Base-by-base conservation (phyloP, 2,113 vertebrate species). In the Brevimyrus niger region DNA sequence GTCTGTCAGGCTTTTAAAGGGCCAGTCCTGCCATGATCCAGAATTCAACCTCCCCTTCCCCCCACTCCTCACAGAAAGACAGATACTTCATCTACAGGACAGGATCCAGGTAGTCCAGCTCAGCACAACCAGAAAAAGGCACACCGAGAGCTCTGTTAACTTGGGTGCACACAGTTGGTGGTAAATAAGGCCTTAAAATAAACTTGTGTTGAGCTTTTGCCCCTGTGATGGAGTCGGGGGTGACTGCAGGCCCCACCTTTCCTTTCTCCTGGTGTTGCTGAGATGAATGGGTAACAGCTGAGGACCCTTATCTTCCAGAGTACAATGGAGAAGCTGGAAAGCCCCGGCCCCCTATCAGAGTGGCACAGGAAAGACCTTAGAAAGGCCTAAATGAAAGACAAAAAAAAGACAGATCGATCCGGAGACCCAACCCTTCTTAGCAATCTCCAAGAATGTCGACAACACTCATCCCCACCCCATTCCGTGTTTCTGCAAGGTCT, bases 321-420 rank as follows among this genome's bases (percentile, higher is more conserved):
- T 53, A 87, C 42, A 80, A 80, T 69, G 19, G 27, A 85, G 35
- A 23, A 2, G 8, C 19, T 8, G 17, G 7, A 42, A 83, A 46
- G 61, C 23, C 15, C 17, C 61, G 42, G 44, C n/a, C 27, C 89
- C 80, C 17, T 50, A 84, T 90, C 55, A 27, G 73, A 88, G 73
- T 21, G 17, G 46, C 69, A 48, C 87, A 90, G 89, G 76, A 88
- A 65, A 88, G 87, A 90, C 87, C 89, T 88, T 90, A n/a, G 65
- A 5, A 44, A 76, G 23, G 61, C 15, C 17, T 9, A 65, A 86
- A 73, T 89, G 27, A n/a, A 35, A 82, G 47, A 53, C 50, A 58
- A 73, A 90, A 84, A 88, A 42, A 7, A 53, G 23, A 53, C 21
- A 86, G n/a, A 3, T 27, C 3, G 47, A 80, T 38, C 73, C 31